Percentiles rank a stretch among this genome's conserved stretches.
Conservation (phyloP, 2,797 vertebrate species). For the Anas flavirostris region DNA sequence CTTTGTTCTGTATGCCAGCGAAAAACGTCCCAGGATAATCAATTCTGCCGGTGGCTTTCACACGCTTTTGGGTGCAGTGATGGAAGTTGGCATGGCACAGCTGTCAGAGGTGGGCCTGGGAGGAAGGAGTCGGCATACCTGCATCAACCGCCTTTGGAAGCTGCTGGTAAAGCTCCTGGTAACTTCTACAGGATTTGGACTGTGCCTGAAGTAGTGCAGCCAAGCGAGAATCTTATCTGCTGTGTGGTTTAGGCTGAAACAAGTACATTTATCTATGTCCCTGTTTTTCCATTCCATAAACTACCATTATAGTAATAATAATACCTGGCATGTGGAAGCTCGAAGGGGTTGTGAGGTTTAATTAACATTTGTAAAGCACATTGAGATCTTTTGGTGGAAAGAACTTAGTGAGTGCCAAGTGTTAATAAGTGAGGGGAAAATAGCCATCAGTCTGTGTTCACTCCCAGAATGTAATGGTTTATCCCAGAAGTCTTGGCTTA, state of each 20-base stretch:
- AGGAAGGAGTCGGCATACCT: not conserved
- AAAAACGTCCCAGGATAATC: not conserved
- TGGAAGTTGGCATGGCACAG: not conserved
- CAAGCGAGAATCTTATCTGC: not conserved
- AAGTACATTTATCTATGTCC: rapidly evolving
- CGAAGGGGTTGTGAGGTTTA: not conserved
- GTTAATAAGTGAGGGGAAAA: not conserved
- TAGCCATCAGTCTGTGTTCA: not conserved
- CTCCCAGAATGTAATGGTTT: not conserved
- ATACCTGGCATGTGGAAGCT: not conserved
- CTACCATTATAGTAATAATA: not conserved
- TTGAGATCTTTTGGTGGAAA: not conserved
- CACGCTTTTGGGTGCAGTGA: not conserved
- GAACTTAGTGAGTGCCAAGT: not conserved
- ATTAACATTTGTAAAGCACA: not conserved
- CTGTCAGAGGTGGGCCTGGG: not conserved
- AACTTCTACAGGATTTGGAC: not conserved
- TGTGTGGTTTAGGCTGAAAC: not conserved
- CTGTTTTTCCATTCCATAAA: not conserved
- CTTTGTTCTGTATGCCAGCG: slow-evolving; percentile 1
- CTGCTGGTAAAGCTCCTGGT: not conserved
- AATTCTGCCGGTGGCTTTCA: slow-evolving; percentile 40
- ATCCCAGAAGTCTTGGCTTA: not conserved
- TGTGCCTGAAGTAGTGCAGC: not conserved
- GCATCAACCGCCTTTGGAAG: not conserved